A percentile compares a stretch with the other conserved stretches of the same genome.
phyloP scores from a whole-genome alignment of 2,888 invertebrate genomes.

The Xanthia icteritia region DNA sequence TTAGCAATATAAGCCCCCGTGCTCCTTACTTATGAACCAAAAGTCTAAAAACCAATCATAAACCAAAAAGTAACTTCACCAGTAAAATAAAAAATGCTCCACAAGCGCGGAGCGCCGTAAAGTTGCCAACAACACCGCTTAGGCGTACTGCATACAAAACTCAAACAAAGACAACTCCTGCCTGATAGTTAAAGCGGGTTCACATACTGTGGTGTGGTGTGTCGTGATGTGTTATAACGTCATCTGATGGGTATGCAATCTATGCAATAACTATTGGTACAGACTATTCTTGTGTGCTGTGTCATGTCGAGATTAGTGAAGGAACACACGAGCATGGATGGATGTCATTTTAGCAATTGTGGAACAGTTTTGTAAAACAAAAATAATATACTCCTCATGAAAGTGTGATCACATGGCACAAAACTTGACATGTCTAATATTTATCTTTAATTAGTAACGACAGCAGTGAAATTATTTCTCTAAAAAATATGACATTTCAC shows the following conservation, averaged over 20 bases:
- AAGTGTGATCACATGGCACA: background rate
- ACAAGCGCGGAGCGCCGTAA: constrained; percentile 12
- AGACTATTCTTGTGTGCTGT: background rate
- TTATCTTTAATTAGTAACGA: background rate
- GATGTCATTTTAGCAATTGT: background rate
- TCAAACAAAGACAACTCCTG: constrained; percentile 40
- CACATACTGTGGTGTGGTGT: background rate
- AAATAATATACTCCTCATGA: background rate
- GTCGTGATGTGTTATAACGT: background rate
- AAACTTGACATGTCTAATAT: background rate
- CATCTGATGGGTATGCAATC: background rate
- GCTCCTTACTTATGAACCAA: background rate
- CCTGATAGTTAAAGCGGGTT: background rate
- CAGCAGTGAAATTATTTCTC: background rate
- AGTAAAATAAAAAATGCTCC: constrained; percentile 13
- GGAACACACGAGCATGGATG: background rate
- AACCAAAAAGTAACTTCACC: constrained; percentile 19
- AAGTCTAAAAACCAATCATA: constrained; percentile 24
- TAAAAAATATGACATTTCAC: background rate
- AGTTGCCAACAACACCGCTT: constrained; percentile 41
- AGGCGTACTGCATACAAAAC: constrained; percentile 57
- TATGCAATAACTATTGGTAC: background rate
- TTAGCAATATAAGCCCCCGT: background rate
- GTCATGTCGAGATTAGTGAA: background rate
- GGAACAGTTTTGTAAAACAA: background rate